Evolutionary conservation across 2,797 vertebrate genomes (phyloP).

Genomic region (Acipenser oxyrinchus): DNA sequence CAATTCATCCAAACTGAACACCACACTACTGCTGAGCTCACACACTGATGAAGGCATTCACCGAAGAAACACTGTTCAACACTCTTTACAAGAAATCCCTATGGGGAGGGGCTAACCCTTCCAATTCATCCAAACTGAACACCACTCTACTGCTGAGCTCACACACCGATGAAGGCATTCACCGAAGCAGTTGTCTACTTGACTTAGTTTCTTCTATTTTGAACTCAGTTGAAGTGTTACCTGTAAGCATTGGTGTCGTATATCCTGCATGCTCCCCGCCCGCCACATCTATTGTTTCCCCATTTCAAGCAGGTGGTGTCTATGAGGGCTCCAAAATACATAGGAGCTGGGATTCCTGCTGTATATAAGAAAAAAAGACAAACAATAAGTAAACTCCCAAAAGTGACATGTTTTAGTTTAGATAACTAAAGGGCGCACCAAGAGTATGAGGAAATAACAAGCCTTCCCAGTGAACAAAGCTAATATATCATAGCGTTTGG

Average conservation of each 20-base stretch:
- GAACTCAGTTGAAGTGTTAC: constrained; percentile 42
- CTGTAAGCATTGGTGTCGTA: constrained; percentile 76
- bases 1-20: too few relatives aligned
- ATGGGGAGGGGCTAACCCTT: too few relatives aligned
- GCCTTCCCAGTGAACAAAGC: constrained; percentile 2
- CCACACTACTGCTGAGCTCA: not conserved
- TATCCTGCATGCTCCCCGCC: constrained; percentile 74
- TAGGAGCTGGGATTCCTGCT: constrained; percentile 87
- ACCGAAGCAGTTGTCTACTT: not conserved
- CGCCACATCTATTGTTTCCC: constrained; percentile 71
- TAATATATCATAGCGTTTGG: not conserved
- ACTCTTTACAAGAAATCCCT: too few relatives aligned
- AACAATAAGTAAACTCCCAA: not conserved
- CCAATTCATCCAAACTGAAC: too few relatives aligned
- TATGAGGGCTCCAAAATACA: constrained; percentile 86
- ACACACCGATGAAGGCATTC: not conserved
- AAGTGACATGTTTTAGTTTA: constrained; percentile 21
- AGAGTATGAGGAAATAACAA: not conserved
- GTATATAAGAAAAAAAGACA: constrained; percentile 17
- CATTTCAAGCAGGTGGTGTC: constrained; percentile 84
- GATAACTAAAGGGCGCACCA: constrained; percentile 16
- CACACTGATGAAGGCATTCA: not conserved
- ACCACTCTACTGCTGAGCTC: not conserved
- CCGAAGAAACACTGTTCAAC: too few relatives aligned
- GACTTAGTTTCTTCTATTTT: not conserved